These are phyloP conservation scores for Enoplosus armatus DNA, from an alignment of 2,797 vertebrate genomes.

Conservation along the genomic window DNA sequence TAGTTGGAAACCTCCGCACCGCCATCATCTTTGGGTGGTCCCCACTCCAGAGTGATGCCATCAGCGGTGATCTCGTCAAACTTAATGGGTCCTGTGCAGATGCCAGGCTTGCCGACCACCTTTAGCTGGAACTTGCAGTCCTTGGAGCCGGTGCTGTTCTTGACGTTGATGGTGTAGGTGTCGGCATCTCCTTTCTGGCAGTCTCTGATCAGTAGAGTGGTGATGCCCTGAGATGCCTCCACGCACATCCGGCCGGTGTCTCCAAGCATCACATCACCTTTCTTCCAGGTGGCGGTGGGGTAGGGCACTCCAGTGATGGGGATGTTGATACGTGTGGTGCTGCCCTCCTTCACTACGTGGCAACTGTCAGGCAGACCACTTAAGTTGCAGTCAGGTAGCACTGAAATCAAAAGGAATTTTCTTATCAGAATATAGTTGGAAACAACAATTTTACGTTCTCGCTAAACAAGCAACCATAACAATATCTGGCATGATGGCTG, in stretches of 20 bases:
- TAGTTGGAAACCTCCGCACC: slow-evolving; percentile 99
- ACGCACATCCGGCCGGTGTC: slow-evolving; percentile 93
- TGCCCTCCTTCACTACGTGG: slow-evolving; percentile 94
- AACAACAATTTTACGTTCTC: neutral
- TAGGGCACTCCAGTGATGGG: slow-evolving; percentile 92
- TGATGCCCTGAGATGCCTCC: slow-evolving; percentile 90
- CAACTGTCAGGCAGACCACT: slow-evolving; percentile 91
- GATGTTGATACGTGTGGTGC: slow-evolving; percentile 93
- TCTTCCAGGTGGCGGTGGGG: slow-evolving; percentile 93
- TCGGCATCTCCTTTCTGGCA: slow-evolving; percentile 95
- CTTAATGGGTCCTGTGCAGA: slow-evolving; percentile 94
- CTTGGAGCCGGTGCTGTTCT: slow-evolving; percentile 92
- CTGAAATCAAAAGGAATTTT: slow-evolving; percentile 78
- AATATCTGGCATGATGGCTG: neutral
- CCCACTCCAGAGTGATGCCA: slow-evolving; percentile 96
- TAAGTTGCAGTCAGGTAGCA: slow-evolving; percentile 93
- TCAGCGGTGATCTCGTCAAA: slow-evolving; percentile 99
- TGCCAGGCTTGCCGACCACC: slow-evolving; percentile 97
- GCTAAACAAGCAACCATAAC: neutral
- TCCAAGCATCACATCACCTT: slow-evolving; percentile 87
- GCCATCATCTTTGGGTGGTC: slow-evolving; percentile 94
- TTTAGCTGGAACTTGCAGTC: slow-evolving; percentile 92
- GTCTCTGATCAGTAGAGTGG: slow-evolving; percentile 93
- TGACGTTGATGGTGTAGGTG: slow-evolving; percentile 91
- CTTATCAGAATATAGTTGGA: neutral